Evolutionary conservation across 2,797 vertebrate genomes (phyloP), one percentile per base, ranked within the genome.

Genomic region (Staurois parvus): DNA sequence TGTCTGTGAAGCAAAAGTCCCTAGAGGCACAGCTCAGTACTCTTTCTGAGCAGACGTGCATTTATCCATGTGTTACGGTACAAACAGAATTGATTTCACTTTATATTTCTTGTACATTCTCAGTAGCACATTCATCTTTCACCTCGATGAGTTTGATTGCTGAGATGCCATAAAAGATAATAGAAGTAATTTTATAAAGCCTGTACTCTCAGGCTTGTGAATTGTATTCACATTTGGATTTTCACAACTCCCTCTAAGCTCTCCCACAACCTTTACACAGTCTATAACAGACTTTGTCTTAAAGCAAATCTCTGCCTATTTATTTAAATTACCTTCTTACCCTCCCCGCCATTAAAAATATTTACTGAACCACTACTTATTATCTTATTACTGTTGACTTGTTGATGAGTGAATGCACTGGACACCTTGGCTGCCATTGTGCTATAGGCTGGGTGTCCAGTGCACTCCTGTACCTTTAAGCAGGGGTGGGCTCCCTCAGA

Each of bases 41-140:
- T 79, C 40, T 42, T 28, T 15, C 34, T 12, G 29, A 66, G 28
- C 9, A 79, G 68, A 15, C 6, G 28, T 34, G 17, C 42, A 69
- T 69, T 79, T 24, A 52, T 70, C 78, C 67, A 59, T 59, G 32
- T 40, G 24, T 72, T 81, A 72, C n/a, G 4, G 26, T 66, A 64
- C 4, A 21, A 30, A 40, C 21, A 13, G 15, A 68, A 68, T 69
- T 32, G 64, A 69, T 79, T 32, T 68, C 29, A 28, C 40, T 40
- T 66, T 68, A 24, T 79, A 67, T 12, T 32, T 79, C 56, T 66
- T 68, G 52, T 79, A 67, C 76, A 64, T 45, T 79, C 34, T 29
- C 28, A 10, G 15, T 29, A 45, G n/a, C 62, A 4, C n/a, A 17
- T 10, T 67, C 76, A 79, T 68, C 37, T 45, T 78, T 78, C 62